A percentile compares a stretch with the other conserved stretches of the same genome.
Evolutionary conservation across 2,888 invertebrate species (phyloP).

Genomic region (Lycaena phlaeas): DNA sequence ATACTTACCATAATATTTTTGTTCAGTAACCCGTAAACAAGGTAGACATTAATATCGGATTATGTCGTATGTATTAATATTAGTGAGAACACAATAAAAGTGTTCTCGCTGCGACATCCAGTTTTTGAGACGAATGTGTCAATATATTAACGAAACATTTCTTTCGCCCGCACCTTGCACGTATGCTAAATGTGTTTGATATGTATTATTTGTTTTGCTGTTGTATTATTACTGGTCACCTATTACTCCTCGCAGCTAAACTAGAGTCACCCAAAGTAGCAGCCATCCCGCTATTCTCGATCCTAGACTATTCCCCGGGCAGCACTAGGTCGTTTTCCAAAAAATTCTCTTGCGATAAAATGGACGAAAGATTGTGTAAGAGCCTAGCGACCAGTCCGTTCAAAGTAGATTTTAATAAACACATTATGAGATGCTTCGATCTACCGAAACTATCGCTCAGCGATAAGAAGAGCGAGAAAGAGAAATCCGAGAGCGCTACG

Average conservation of each 20-base stretch:
- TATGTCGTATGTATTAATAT: too few relatives aligned
- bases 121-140: too few relatives aligned
- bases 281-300: constrained; percentile 35
- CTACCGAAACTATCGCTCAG: constrained; percentile 31
- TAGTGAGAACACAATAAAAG: too few relatives aligned
- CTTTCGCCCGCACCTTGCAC: constrained; percentile 1
- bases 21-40: too few relatives aligned
- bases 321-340: constrained; percentile 21
- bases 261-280: constrained; percentile 16
- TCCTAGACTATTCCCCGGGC: constrained; percentile 39
- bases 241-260: background rate
- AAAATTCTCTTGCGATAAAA: constrained; percentile 6
- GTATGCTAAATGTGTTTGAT: background rate
- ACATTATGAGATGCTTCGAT: constrained; percentile 42
- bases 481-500: constrained; percentile 13
- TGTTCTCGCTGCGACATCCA: too few relatives aligned
- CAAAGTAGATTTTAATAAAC: constrained; percentile 33
- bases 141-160: too few relatives aligned
- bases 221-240: background rate
- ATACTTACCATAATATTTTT: too few relatives aligned
- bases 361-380: constrained; percentile 21
- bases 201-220: background rate
- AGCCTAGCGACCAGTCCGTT: constrained; percentile 45
- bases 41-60: too few relatives aligned
- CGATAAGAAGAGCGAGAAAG: constrained; percentile 26